Base-by-base conservation (phyloP, 1,140 invertebrate genomes). In the Drosophila bocki region DNA sequence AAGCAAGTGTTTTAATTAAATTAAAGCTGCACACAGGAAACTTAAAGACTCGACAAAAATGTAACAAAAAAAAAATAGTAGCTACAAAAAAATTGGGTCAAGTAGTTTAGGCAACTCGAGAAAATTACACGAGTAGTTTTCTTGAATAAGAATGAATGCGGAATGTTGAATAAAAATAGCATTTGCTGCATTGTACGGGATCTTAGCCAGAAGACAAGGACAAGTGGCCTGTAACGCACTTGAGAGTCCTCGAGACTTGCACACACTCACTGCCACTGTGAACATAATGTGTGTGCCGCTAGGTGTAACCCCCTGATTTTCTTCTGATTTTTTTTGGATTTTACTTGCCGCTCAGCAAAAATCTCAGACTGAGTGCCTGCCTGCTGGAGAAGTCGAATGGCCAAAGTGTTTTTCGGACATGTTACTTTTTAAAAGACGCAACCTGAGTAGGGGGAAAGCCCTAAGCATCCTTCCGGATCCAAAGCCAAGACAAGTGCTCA, bases 1-100 rank as follows among this genome's bases (percentile, higher is more conserved):
- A 69, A 68, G 53, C 61, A 61, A 76, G 67, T 69, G 61, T 74
- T 88, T 86, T 83, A 86, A 86, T 86, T 86, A 77, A 86, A 76
- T 86, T 77, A 80, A 80, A 69, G 60, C 61, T 37, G 57, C 59
- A 47, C 47, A 17, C 42, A 70, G 19, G n/a, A 74, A 70, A 63
- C 42, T 54, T 65, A 59, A 82, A 75, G 63, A 19, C 35, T 37
- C n/a, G 39, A 41, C 32, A 45, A 51, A 26, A 37, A 48, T n/a
- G 7, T 0, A 19, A 42, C 17, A 7, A n/a, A n/a, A 42, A 8
- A 42, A 44, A 19, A 11, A 51, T 19, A n/a, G 22, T 17, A 15
- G n/a, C 9, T 26, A 9, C 2, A 37, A 33, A 51, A 54, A 82
- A 84, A 75, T 80, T 70, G 76, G 84, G 83, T 88, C 84, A 87